Conservation (phyloP, 2,797 vertebrate species). For the Apogon hyalosoma region DNA sequence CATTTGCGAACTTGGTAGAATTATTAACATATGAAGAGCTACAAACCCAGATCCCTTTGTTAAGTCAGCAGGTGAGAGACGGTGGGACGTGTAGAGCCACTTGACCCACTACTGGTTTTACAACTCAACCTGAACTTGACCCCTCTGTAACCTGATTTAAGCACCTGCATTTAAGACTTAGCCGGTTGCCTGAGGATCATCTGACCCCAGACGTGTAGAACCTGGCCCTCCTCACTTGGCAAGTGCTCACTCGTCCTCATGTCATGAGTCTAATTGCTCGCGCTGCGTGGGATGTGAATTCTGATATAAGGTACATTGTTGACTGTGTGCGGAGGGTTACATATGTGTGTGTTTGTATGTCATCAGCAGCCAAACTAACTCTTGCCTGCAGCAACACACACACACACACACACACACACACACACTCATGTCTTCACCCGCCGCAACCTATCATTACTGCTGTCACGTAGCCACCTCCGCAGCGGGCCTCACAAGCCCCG, state of each 20-base stretch:
- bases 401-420: conserved; percentile 58
- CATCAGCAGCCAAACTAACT: conserved; percentile 65
- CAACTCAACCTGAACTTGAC: conserved; percentile 70
- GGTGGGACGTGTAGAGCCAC: conserved; percentile 34
- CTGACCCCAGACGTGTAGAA: conserved; percentile 52
- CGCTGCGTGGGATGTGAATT: conserved; percentile 85
- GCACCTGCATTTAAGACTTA: conserved; percentile 29
- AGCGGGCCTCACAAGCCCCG: conserved; percentile 76
- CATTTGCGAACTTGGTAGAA: not conserved
- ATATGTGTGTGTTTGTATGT: conserved; percentile 50
- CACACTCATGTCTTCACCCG: conserved; percentile 79
- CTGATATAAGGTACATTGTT: conserved; percentile 83
- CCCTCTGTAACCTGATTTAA: conserved; percentile 50
- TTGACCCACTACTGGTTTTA: conserved; percentile 44
- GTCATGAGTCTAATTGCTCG: conserved; percentile 83
- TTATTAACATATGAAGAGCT: conserved; percentile 1
- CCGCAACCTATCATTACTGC: conserved; percentile 83
- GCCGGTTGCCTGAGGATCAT: conserved; percentile 51
- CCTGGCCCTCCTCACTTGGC: conserved; percentile 59
- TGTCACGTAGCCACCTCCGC: conserved; percentile 81
- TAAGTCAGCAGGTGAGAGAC: conserved; percentile 37
- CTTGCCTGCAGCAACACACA: conserved; percentile 65
- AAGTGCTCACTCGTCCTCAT: conserved; percentile 69
- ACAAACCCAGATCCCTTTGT: conserved; percentile 17
- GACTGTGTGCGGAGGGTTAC: conserved; percentile 51